These are phyloP conservation scores for Riparia riparia DNA, from an alignment of 2,113 vertebrate species.

Conservation along the genomic window DNA sequence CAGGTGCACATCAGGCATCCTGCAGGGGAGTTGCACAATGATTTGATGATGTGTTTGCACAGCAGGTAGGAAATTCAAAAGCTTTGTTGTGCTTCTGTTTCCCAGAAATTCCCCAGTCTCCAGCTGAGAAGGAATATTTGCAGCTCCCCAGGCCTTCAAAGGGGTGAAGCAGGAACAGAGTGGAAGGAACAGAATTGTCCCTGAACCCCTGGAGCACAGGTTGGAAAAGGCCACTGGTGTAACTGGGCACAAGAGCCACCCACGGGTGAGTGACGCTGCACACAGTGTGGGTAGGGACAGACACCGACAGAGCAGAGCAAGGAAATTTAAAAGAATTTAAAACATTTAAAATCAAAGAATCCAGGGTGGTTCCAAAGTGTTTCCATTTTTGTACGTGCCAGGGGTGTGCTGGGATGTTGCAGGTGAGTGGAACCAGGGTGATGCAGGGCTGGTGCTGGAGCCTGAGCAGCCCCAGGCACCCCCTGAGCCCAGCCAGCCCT, in stretches of 20 bases:
- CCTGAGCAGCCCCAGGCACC: too few relatives aligned
- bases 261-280: not conserved
- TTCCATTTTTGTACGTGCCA: not conserved
- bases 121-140: not conserved
- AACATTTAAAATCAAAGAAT: not conserved
- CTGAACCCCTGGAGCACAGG: not conserved
- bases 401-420: not conserved
- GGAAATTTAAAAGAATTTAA: not conserved
- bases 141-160: not conserved
- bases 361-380: not conserved
- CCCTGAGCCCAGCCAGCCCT: not conserved
- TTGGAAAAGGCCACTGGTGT: not conserved
- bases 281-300: not conserved
- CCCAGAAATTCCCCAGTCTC: not conserved
- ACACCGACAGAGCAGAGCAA: not conserved
- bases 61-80: not conserved
- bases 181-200: not conserved
- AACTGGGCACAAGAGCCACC: not conserved
- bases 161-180: not conserved
- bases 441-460: not conserved
- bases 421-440: not conserved
- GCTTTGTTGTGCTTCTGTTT: constrained; percentile 8
- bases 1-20: not conserved
- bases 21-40: not conserved
- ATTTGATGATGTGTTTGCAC: not conserved